Percentiles rank a stretch among this genome's conserved stretches.
Conservation (phyloP, 2,113 vertebrate species). For the Calidris pugnax region DNA sequence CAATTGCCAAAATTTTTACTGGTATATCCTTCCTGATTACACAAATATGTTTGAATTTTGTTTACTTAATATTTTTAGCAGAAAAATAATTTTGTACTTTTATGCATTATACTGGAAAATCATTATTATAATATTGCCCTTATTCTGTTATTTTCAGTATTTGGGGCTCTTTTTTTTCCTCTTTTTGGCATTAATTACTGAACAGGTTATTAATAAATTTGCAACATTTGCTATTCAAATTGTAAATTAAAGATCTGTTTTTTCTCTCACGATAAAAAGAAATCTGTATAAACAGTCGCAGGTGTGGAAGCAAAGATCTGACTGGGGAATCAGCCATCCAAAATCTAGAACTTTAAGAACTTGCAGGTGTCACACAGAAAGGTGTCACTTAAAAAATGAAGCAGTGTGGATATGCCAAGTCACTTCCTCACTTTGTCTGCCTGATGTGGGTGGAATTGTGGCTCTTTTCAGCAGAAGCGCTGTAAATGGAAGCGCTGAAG, state of each 20-base stretch:
- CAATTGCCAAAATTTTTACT: not conserved
- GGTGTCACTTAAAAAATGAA: not conserved
- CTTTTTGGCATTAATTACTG: not conserved
- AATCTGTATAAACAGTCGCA: not conserved
- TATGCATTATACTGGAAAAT: not conserved
- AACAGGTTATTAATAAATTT: not conserved
- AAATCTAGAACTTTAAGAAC: not conserved
- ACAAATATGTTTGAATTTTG: not conserved
- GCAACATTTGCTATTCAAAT: not conserved
- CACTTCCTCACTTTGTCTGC: too few species aligned
- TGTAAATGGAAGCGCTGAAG: not conserved
- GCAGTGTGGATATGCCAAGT: rapidly evolving
- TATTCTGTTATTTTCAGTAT: not conserved
- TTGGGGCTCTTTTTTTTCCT: not conserved
- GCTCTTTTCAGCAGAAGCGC: not conserved
- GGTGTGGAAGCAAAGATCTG: not conserved
- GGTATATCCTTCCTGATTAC: not conserved
- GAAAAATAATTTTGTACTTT: not conserved
- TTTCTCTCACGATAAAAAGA: not conserved
- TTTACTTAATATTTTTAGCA: not conserved
- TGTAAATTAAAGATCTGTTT: not conserved
- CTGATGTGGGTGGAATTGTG: not conserved
- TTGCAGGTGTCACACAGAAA: not conserved
- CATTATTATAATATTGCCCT: not conserved
- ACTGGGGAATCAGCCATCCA: not conserved